Conservation (phyloP, 2,888 invertebrate genomes). For the Parnassius orleans region DNA sequence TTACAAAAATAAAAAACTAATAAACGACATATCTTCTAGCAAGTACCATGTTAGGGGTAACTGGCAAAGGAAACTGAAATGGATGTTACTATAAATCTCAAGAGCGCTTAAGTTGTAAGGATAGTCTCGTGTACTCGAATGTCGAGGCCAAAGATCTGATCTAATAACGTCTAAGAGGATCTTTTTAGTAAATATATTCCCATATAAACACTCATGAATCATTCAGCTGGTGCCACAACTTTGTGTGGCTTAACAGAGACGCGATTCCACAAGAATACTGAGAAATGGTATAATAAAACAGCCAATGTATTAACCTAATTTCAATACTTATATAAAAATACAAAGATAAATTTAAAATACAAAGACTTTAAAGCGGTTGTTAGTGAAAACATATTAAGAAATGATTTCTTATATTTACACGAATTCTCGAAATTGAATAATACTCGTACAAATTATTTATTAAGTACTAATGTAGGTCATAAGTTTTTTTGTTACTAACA, state of each 20-base stretch:
- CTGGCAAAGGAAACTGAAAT: conserved; percentile 30
- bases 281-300: conserved; percentile 10
- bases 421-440: no score
- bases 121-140: conserved; percentile 36
- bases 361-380: no score
- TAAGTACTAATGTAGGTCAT: no score
- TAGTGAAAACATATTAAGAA: no score
- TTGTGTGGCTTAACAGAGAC: conserved; percentile 5
- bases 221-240: conserved; percentile 14
- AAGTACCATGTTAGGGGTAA: no score
- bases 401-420: no score
- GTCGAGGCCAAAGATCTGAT: conserved; percentile 34
- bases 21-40: no score
- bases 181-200: conserved; percentile 20
- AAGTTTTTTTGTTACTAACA: no score
- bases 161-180: conserved; percentile 27
- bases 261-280: conserved; percentile 2
- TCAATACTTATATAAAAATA: no score
- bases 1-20: no score
- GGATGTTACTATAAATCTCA: conserved; percentile 36
- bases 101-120: conserved; percentile 49
- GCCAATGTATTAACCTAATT: conserved; percentile 6
- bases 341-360: no score
- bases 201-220: conserved; percentile 22
- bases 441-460: no score